Evolutionary conservation across 1,140 invertebrate genomes (phyloP).

Genomic region (Scylla paramamosain): DNA sequence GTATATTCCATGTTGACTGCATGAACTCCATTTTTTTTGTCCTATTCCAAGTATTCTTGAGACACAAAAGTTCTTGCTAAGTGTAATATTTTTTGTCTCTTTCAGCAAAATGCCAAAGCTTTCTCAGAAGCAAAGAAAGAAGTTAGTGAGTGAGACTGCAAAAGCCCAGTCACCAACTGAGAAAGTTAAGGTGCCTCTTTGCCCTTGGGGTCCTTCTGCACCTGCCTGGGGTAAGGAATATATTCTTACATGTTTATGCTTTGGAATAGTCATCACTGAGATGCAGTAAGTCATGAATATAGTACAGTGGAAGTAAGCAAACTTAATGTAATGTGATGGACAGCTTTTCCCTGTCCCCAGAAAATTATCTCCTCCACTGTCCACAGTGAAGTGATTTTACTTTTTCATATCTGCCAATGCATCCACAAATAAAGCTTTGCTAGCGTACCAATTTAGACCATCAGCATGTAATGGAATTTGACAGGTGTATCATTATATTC

Average conservation of each 20-base stretch:
- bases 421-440: no score
- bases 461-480: no score
- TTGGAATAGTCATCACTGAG: no score
- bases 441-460: no score
- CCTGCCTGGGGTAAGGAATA: constrained; percentile 59
- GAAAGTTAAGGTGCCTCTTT: neutral
- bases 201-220: neutral
- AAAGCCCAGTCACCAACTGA: neutral
- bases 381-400: no score
- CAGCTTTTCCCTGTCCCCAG: no score
- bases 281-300: no score
- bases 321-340: no score
- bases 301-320: no score
- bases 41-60: neutral
- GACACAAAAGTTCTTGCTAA: neutral
- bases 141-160: neutral
- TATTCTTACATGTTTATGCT: neutral
- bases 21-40: neutral
- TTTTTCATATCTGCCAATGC: no score
- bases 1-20: neutral
- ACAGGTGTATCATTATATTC: neutral
- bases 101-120: constrained; percentile 62
- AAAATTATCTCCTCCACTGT: no score
- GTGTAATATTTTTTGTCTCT: neutral
- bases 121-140: constrained; percentile 67